Conservation (phyloP, 1,140 invertebrate genomes). For the Carcinoscorpius rotundicauda region DNA sequence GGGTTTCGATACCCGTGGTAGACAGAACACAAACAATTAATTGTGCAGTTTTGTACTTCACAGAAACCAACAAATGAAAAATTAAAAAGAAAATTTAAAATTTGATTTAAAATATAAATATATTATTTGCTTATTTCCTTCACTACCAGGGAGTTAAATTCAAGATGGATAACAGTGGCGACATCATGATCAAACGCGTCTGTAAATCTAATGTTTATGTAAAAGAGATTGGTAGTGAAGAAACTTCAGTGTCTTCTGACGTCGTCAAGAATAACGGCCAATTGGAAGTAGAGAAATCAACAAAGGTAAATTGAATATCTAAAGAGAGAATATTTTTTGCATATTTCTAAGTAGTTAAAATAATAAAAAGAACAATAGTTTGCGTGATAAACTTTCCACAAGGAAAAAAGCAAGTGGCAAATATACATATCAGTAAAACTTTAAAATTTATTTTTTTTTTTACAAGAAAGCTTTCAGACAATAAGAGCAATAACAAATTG, state of each 20-base stretch:
- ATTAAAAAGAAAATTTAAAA: background rate
- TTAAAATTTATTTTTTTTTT: no score
- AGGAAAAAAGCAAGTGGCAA: no score
- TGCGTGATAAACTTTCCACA: no score
- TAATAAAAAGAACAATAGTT: no score
- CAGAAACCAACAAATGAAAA: background rate
- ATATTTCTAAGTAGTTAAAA: no score
- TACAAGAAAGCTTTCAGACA: no score
- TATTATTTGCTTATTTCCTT: constrained; percentile 14
- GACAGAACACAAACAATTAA: no score
- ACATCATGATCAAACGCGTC: constrained; percentile 81
- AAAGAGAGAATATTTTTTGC: no score
- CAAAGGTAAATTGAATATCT: constrained; percentile 41
- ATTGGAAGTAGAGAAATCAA: constrained; percentile 79
- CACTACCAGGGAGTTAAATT: constrained; percentile 72
- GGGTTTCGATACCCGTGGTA: no score
- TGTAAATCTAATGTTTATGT: constrained; percentile 84
- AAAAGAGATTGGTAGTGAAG: constrained; percentile 45
- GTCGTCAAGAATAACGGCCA: constrained; percentile 72
- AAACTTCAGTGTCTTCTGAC: constrained; percentile 71
- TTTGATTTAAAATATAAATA: background rate
- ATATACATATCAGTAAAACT: no score
- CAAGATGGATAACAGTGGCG: constrained; percentile 88
- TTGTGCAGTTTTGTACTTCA: no score
- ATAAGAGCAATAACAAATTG: no score